phyloP scores from a whole-genome alignment of 2,113 vertebrate species.

The Alexandromys fortis region DNA sequence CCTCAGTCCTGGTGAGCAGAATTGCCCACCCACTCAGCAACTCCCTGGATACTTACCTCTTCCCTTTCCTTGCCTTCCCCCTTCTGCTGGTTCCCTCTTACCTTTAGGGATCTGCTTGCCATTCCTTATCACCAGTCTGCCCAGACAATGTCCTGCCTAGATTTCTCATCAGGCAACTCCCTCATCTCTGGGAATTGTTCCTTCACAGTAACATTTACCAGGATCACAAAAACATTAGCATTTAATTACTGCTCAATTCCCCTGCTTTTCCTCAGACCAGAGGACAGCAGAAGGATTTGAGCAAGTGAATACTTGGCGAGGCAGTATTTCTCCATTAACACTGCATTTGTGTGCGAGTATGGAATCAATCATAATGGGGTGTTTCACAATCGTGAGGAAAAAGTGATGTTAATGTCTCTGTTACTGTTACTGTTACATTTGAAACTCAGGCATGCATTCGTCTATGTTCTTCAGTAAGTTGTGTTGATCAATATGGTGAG shows the following conservation, averaged over 20 bases:
- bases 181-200: conserved; percentile 43
- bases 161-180: background rate
- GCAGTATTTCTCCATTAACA: background rate
- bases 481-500: background rate
- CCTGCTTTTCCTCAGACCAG: conserved; percentile 26
- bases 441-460: background rate
- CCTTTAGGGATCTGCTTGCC: background rate
- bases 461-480: background rate
- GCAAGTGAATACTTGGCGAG: background rate
- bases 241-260: conserved; percentile 48
- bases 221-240: conserved; percentile 49
- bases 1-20: background rate
- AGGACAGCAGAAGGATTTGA: background rate
- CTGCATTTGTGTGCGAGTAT: background rate
- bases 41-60: background rate
- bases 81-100: background rate
- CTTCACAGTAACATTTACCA: conserved; percentile 51
- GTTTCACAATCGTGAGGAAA: background rate
- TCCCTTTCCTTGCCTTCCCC: background rate
- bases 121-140: background rate
- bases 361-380: background rate
- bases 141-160: background rate
- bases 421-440: background rate
- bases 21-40: background rate
- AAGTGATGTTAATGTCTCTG: background rate